phyloP scores from a whole-genome alignment of 2,888 invertebrate species.

The Megaustenia siamemsis region DNA sequence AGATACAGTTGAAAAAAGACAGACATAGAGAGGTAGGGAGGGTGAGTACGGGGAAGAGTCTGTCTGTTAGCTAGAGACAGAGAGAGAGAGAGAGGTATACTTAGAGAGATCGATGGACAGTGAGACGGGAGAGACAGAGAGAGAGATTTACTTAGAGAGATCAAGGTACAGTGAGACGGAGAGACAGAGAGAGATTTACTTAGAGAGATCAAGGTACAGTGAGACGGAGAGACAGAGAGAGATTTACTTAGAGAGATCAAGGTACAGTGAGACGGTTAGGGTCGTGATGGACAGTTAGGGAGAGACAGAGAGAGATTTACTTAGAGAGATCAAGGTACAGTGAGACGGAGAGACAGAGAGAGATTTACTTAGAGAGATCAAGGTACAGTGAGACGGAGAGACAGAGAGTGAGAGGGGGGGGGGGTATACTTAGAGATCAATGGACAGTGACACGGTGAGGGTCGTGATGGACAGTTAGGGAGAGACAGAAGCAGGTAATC shows the following conservation, averaged over 20 bases:
- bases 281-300: no score
- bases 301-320: neutral
- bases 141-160: neutral
- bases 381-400: neutral
- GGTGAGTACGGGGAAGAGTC: no score
- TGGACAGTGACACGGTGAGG: neutral
- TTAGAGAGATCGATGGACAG: neutral
- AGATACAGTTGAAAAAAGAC: neutral
- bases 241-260: neutral
- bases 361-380: neutral
- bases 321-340: neutral
- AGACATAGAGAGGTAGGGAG: neutral
- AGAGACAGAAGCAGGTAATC: neutral
- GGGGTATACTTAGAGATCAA: neutral
- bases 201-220: neutral
- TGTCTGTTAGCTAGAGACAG: no score
- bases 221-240: neutral
- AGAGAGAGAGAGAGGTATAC: neutral
- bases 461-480: neutral
- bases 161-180: neutral
- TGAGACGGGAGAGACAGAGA: neutral
- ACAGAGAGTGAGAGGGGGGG: neutral
- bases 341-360: slow-evolving; percentile 15
- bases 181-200: slow-evolving; percentile 3
- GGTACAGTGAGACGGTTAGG: no score